These are phyloP conservation scores for Alcis repandata DNA, from an alignment of 2,888 invertebrate genomes.

Conservation along the genomic window DNA sequence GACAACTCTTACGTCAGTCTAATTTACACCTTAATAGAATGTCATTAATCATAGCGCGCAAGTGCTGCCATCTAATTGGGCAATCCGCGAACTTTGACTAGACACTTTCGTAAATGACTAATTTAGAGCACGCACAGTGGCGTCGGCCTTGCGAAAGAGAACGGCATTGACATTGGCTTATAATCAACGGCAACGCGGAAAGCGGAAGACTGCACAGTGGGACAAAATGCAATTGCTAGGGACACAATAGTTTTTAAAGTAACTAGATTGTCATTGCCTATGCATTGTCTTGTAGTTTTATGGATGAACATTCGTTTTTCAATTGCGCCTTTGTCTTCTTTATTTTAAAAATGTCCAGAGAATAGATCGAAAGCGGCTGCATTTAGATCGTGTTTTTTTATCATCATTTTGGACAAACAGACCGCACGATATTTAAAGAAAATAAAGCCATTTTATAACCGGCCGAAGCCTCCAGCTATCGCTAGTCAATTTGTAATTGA, in stretches of 20 bases:
- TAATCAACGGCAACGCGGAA: conserved; percentile 71
- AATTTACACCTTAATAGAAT: neutral
- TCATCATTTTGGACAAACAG: neutral
- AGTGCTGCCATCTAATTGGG: conserved; percentile 55
- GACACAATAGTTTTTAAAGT: conserved; percentile 9
- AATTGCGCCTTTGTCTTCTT: neutral
- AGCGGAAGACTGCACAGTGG: conserved; percentile 67
- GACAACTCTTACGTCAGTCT: neutral
- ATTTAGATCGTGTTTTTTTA: too few relatives aligned
- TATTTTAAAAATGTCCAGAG: neutral
- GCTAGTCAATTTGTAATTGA: conserved; percentile 27
- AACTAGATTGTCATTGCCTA: conserved; percentile 1
- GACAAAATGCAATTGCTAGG: conserved; percentile 40
- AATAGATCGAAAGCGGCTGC: too few relatives aligned
- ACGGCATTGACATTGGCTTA: conserved; percentile 80
- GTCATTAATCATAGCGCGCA: neutral
- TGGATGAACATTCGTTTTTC: neutral
- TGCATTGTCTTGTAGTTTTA: neutral
- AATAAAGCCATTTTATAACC: neutral
- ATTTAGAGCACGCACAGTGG: conserved; percentile 56
- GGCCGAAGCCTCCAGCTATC: neutral
- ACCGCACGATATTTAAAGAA: neutral
- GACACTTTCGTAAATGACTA: conserved; percentile 56
- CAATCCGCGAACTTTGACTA: conserved; percentile 44
- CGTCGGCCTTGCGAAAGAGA: conserved; percentile 71